Evolutionary conservation across 2,797 vertebrate species (phyloP), one percentile per base, ranked within the genome.

Genomic region (Trematomus bernacchii): DNA sequence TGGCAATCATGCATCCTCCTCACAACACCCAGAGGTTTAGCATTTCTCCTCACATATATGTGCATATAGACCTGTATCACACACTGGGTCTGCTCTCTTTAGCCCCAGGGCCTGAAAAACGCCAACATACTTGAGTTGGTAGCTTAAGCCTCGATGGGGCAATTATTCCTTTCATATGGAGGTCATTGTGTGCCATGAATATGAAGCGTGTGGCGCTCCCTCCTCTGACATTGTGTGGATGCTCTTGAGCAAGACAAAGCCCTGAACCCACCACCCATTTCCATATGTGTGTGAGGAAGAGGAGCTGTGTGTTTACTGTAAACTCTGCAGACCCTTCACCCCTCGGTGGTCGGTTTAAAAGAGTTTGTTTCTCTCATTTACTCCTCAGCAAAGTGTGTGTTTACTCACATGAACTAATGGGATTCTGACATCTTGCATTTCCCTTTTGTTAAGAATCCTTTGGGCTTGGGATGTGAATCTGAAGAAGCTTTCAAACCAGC

Each of bases 101-200:
- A 21, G 91, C 92, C 89, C 89, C 0, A 85, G 83, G 93, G 83
- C 82, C 74, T 72, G 67, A 76, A 79, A 85, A 80, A 85, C 48
- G 33, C 73, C 79, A 70, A 80, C 82, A 84, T 86, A 91, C 86
- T 90, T 90, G 80, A 89, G 80, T 66, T 77, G 71, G 85, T 82
- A 84, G 78, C 84, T 90, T 95, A 95, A 95, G 86, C 92, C 92
- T 81, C 85, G 90, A 86, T 85, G 89, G 75, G 83, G 86, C 77
- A 90, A 93, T 93, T 92, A 93, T 87, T 87, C 92, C 86, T 93
- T 95, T 95, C 91, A 92, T 88, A 91, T 92, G 92, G 80, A 82
- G 79, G 90, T 93, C 83, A 93, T 91, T 93, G 91, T 84, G 64
- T 12, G 0, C 88, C 91, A 94, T 95, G 94, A 94, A 95, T 95